Evolutionary conservation across 2,797 vertebrate genomes (phyloP), one percentile per base, ranked within the genome.

Genomic region (Epinephelus coioides): DNA sequence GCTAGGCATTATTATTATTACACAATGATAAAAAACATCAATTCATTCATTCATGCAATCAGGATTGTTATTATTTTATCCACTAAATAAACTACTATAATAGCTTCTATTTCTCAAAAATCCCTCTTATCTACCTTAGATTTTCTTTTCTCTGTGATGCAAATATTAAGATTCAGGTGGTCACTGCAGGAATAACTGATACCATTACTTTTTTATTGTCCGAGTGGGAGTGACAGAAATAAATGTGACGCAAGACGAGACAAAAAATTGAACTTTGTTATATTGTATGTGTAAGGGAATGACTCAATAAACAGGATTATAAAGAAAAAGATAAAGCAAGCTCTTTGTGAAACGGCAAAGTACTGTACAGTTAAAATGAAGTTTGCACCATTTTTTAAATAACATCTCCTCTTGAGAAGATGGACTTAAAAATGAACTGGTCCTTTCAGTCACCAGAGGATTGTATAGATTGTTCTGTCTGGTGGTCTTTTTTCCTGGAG

Each of bases 401-500:
- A 17, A 51, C 25, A 53, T 60, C 44, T 59, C 38, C 65, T 61
- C 21, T 47, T 51, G 4, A 67, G 14, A 40, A 19, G 30, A 56
- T 2, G 0, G 7, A 53, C 46, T 53, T 25, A 34, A 65, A 65
- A 27, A 46, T n/a, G 21, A 55, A 66, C 51, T 15, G 7, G 14
- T 5, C 1, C 10, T 18, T n/a, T 30, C 34, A 46, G 23, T 44
- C 3, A n/a, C 21, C 62, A 44, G 2, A 50, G 11, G 15, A 30
- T n/a, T 1, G 8, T 8, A 46, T 1, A 56, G 19, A 43, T 40
- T 21, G 21, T 51, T 18, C 25, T 40, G 53, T n/a, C 15, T 50
- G 47, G 21, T 61, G 47, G 17, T 61, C 1, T 40, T 40, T 69
- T 49, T 40, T 38, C 27, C 44, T 69, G 79, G 63, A 61, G 46